phyloP scores from a whole-genome alignment of 2,797 vertebrate species.

The Chromis chromis region DNA sequence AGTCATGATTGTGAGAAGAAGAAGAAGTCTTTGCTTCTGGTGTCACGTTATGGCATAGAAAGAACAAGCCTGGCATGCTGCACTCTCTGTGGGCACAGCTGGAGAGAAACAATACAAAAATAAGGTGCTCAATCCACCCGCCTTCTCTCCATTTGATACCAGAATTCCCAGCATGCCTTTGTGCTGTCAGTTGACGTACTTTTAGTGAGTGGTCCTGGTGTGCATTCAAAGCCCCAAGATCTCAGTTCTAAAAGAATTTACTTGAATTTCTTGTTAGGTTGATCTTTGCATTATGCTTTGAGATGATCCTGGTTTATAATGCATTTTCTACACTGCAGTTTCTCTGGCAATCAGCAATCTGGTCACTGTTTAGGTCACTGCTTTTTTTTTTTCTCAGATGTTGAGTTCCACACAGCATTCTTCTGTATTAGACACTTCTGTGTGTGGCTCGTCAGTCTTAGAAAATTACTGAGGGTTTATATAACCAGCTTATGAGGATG shows the following conservation, averaged over 20 bases:
- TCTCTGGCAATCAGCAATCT: not conserved
- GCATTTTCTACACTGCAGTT: too few species aligned
- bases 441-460: constrained; percentile 1
- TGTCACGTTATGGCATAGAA: constrained; percentile 19
- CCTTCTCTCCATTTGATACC: constrained; percentile 32
- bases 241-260: constrained; percentile 5
- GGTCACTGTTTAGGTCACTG: not conserved
- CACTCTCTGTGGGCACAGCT: constrained; percentile 24
- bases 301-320: too few species aligned
- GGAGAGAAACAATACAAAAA: constrained; percentile 26
- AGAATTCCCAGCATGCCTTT: constrained; percentile 68
- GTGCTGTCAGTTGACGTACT: constrained; percentile 29
- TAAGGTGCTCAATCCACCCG: constrained; percentile 23
- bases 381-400: not conserved
- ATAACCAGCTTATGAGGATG: constrained; percentile 12
- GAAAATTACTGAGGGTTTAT: constrained; percentile 15
- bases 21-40: constrained; percentile 10
- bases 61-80: constrained; percentile 20
- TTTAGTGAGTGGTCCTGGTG: constrained; percentile 21
- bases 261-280: constrained; percentile 24
- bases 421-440: not conserved
- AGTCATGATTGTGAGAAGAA: constrained; percentile 32
- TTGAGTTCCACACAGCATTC: not conserved
- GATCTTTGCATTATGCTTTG: constrained; percentile 12
- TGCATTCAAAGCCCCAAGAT: constrained; percentile 17